phyloP scores from a whole-genome alignment of 2,113 vertebrate species.

The Archocentrus centrarchus region DNA sequence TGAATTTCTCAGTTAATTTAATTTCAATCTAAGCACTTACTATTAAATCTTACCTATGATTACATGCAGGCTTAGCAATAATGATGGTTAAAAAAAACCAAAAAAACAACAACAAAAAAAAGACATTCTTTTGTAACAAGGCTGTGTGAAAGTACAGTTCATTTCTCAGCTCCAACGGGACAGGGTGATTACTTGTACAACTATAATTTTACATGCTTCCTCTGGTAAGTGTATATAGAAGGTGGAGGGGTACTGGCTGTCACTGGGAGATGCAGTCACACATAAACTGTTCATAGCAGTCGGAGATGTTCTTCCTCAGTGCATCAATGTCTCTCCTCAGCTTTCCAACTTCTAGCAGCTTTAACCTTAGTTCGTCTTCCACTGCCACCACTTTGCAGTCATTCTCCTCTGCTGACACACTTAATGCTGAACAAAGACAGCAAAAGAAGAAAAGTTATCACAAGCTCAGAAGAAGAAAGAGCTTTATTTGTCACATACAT shows the following conservation, averaged over 20 bases:
- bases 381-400: constrained; percentile 76
- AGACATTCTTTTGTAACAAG: no score
- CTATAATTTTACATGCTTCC: neutral
- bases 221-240: neutral
- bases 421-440: constrained; percentile 80
- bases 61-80: no score
- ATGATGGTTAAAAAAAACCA: no score
- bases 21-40: no score
- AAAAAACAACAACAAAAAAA: no score
- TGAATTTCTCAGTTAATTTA: no score
- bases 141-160: no score
- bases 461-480: no score
- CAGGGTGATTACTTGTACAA: neutral
- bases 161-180: neutral
- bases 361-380: constrained; percentile 84
- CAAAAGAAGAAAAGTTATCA: neutral
- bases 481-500: no score
- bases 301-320: constrained; percentile 89
- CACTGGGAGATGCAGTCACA: constrained; percentile 89
- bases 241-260: neutral
- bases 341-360: constrained; percentile 87
- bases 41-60: no score
- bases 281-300: constrained; percentile 91
- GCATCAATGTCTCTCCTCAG: constrained; percentile 92
- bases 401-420: constrained; percentile 85